Percentiles rank a stretch among this genome's conserved stretches.
Conservation (phyloP, 2,888 invertebrate species). For the Cephus sareptanus region DNA sequence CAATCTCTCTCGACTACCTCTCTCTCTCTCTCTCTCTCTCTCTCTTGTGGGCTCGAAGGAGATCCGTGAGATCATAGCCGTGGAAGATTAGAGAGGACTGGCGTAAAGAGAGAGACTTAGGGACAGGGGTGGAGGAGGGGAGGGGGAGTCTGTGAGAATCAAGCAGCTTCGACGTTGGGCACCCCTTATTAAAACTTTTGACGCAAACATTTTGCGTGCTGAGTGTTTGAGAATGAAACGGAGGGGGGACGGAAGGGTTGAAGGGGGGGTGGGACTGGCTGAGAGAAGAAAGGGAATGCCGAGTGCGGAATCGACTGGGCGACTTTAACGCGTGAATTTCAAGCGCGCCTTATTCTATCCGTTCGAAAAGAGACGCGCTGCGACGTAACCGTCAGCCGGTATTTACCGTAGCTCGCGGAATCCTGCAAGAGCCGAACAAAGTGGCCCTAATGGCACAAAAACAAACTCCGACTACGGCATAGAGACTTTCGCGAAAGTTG, state of each 20-base stretch:
- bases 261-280: no score
- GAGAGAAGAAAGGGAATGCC: background rate
- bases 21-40: background rate
- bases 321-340: background rate
- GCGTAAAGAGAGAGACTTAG: background rate
- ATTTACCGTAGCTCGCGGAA: slow-evolving; percentile 39
- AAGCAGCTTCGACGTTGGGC: background rate
- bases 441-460: slow-evolving; percentile 58
- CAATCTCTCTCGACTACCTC: background rate
- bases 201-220: background rate
- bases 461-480: slow-evolving; percentile 37
- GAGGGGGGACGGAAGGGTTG: no score
- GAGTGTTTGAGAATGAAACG: background rate
- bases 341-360: background rate
- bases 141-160: background rate
- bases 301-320: background rate
- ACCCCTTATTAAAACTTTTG: background rate
- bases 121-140: background rate
- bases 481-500: slow-evolving; percentile 45
- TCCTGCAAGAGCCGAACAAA: slow-evolving; percentile 42
- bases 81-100: background rate
- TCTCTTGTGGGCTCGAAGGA: background rate
- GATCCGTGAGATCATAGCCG: background rate
- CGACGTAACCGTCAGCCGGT: slow-evolving; percentile 23
- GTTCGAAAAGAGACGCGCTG: slow-evolving; percentile 9